These are phyloP conservation scores for Crossaster papposus DNA, from an alignment of 53 echinoderm and acorn worm genomes.

Conservation along the genomic window DNA sequence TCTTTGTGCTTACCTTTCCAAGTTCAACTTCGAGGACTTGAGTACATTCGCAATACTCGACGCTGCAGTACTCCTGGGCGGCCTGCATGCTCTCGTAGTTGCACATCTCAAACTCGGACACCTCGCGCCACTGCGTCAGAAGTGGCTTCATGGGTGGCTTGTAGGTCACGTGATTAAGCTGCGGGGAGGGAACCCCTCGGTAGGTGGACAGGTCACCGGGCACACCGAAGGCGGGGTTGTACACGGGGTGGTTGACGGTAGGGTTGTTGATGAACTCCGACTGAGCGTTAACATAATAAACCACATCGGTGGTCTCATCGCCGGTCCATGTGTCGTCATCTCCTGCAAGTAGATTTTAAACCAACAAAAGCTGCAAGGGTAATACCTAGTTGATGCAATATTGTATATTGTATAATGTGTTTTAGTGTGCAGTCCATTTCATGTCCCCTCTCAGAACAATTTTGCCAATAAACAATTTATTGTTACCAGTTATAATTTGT, in stretches of 20 bases:
- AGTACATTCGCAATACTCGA: constrained; percentile 79
- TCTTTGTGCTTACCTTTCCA: constrained; percentile 67
- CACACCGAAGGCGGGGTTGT: constrained; percentile 64
- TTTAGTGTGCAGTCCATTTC: no score
- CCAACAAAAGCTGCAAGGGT: not conserved
- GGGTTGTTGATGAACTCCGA: constrained; percentile 60
- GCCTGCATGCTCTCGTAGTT: constrained; percentile 39
- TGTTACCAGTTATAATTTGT: no score
- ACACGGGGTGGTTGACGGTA: constrained; percentile 62
- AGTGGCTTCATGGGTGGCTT: constrained; percentile 55
- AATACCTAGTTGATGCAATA: not conserved
- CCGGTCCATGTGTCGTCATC: constrained; percentile 3
- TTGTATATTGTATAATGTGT: not conserved
- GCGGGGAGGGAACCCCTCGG: constrained; percentile 59
- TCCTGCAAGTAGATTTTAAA: not conserved
- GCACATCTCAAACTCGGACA: constrained; percentile 62
- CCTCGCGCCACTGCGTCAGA: constrained; percentile 66
- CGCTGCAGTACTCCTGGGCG: constrained; percentile 43
- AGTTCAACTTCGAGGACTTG: constrained; percentile 70
- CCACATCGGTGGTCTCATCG: not conserved
- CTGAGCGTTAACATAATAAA: not conserved
- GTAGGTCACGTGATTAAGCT: constrained; percentile 81
- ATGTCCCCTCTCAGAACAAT: no score
- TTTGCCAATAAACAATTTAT: no score
- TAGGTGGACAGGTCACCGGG: not conserved